Percentiles rank a stretch among this genome's conserved stretches.
phyloP scores from a whole-genome alignment of 2,797 vertebrate genomes.

The Gadopsis bispinosus region DNA sequence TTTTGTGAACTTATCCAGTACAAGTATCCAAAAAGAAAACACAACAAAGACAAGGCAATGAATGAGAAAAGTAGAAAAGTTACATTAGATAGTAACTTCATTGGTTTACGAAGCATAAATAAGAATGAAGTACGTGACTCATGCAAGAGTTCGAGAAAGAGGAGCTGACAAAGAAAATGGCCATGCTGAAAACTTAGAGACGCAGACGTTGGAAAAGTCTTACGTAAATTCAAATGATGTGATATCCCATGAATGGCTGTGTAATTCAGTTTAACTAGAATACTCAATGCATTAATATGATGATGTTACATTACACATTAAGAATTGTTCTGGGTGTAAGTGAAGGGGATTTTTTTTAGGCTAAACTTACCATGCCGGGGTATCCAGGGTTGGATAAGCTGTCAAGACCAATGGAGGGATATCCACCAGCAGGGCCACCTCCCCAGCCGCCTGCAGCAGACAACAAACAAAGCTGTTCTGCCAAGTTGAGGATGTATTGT shows the following conservation, averaged over 20 bases:
- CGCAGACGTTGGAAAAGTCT: constrained; percentile 59
- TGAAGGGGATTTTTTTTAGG: not conserved
- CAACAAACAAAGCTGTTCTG: constrained; percentile 34
- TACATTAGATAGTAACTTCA: constrained; percentile 4
- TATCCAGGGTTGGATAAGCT: constrained; percentile 78
- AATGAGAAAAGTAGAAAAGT: constrained; percentile 32
- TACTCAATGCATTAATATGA: constrained; percentile 60
- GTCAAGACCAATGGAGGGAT: constrained; percentile 79
- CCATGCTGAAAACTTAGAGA: constrained; percentile 40
- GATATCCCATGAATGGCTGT: constrained; percentile 62
- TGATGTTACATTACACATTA: constrained; percentile 25
- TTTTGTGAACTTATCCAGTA: not conserved
- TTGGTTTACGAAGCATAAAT: constrained; percentile 24
- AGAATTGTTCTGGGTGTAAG: not conserved
- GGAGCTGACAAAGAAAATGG: constrained; percentile 34
- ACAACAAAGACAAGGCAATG: constrained; percentile 22
- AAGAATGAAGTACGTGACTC: constrained; percentile 29
- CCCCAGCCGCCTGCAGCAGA: constrained; percentile 91
- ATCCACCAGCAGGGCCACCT: constrained; percentile 84
- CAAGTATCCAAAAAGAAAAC: constrained; percentile 56
- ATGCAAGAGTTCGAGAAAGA: constrained; percentile 56
- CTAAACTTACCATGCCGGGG: constrained; percentile 88
- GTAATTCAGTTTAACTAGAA: constrained; percentile 75
- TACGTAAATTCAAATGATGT: constrained; percentile 60
- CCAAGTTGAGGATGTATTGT: not conserved